Evolutionary conservation across 1,140 invertebrate species (phyloP).

Genomic region (Diabrotica undecimpunctata): DNA sequence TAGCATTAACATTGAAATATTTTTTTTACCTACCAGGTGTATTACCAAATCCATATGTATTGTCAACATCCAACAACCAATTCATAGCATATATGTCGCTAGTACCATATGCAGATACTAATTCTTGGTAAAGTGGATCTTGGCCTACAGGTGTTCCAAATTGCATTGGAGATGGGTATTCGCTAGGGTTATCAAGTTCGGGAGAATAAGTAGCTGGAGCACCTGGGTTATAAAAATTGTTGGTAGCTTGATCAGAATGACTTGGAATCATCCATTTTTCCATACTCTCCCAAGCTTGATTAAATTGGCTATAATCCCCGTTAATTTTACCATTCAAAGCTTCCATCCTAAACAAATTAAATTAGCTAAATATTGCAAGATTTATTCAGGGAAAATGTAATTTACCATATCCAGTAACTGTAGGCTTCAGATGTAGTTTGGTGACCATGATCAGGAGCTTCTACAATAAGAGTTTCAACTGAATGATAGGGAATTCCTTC

Average conservation of each 20-base stretch:
- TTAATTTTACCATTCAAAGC: constrained; percentile 20
- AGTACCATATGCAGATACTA: constrained; percentile 18
- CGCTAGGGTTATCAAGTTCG: constrained; percentile 24
- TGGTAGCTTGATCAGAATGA: constrained; percentile 11
- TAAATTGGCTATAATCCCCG: constrained; percentile 21
- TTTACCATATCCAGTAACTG: constrained; percentile 30
- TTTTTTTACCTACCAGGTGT: no score
- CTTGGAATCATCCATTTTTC: constrained; percentile 23
- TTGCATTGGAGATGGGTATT: constrained; percentile 24
- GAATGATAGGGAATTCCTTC: no score
- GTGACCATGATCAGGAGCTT: constrained; percentile 28
- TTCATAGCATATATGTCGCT: constrained; percentile 26
- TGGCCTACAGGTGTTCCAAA: constrained; percentile 21
- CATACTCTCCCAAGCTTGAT: constrained; percentile 21
- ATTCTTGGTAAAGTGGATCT: constrained; percentile 24
- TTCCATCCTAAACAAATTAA: no score
- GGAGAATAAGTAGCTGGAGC: constrained; percentile 25
- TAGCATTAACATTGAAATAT: no score
- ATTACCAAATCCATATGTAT: constrained; percentile 24
- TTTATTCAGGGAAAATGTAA: no score
- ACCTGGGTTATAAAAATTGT: constrained; percentile 18
- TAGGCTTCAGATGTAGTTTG: constrained; percentile 31
- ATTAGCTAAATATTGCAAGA: no score
- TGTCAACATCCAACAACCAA: constrained; percentile 29
- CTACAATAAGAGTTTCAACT: constrained; percentile 30